These are phyloP conservation scores for Lepas anatifera DNA, from an alignment of 2,888 invertebrate species.

Conservation along the genomic window DNA sequence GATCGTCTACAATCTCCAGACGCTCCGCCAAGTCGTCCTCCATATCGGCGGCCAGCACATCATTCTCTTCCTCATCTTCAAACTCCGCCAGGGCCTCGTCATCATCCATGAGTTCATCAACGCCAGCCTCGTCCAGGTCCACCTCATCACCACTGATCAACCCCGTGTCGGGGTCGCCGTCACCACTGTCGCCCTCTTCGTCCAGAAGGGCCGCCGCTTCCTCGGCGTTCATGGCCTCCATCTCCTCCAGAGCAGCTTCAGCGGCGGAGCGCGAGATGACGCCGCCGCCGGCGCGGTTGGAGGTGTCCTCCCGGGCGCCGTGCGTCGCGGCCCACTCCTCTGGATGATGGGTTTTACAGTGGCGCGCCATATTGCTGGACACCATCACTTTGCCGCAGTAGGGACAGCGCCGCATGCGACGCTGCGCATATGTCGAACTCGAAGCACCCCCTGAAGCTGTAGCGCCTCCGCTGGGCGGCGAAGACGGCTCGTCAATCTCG, in stretches of 20 bases:
- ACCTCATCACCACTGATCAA: background rate
- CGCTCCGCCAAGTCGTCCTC: background rate
- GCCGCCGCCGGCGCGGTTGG: too few relatives aligned
- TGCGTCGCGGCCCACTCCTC: background rate
- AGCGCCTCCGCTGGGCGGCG: background rate
- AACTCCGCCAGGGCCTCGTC: background rate
- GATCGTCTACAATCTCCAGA: background rate
- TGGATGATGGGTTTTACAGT: constrained; percentile 3
- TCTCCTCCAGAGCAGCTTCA: background rate
- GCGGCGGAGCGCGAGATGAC: background rate
- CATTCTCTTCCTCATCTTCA: background rate
- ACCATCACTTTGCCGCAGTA: constrained; percentile 7
- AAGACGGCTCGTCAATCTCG: background rate
- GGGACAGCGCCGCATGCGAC: constrained; percentile 1
- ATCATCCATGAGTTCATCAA: background rate
- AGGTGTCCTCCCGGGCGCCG: too few relatives aligned
- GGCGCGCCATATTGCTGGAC: constrained; percentile 12
- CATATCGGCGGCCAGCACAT: background rate
- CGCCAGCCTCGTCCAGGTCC: background rate
- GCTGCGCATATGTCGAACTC: background rate
- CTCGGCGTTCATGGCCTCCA: constrained; percentile 1
- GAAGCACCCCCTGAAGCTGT: background rate
- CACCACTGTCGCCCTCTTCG: background rate
- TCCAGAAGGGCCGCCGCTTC: constrained; percentile 2
- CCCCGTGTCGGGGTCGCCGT: background rate